Evolutionary conservation across 2,888 invertebrate species (phyloP), one percentile per base, ranked within the genome.

Genomic region (Lasius platythorax): DNA sequence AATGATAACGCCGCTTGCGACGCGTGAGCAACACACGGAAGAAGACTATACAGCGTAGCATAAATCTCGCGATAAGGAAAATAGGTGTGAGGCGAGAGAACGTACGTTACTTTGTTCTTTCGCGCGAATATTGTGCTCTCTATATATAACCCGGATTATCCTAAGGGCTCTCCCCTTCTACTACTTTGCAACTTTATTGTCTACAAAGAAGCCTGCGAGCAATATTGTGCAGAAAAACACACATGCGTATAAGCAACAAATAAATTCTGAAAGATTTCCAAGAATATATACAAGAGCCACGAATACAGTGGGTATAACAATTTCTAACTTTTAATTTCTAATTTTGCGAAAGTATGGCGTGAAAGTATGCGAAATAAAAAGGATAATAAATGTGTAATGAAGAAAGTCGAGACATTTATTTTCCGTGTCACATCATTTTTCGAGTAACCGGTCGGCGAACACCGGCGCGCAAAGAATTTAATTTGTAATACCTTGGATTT

Each of bases 71-170:
- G 46, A 58, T 81, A 46, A 79, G 23, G 61, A 46, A 79, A 81
- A 72, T 28, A 81, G 46, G 28, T 81, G 72, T 61, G 40, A 68
- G n/a, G 11, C 53, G 40, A 70, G 67, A 72, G 46, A 78, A 56
- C 40, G 30, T 78, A 46, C 70, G 72, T 58, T 79, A 61, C 72
- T 72, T 81, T 61, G 73, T 46, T 72, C 61, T 61, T 33, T 61
- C 53, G 61, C 61, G 33, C 72, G 79, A 56, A 37, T 64, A 70
- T 61, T 46, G 68, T 70, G 28, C 37, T 6, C 46, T 61, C 58
- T 61, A 61, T 81, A 61, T 81, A 72, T 70, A 81, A 72, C 58
- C 73, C 12, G 33, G n/a, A 81, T 12, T 46, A 33, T 61, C 46
- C 58, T 61, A 37, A 81, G 46, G 28, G 72, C 56, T 56, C 50